phyloP scores from a whole-genome alignment of 2,797 vertebrate species.

The Microhierax caerulescens region DNA sequence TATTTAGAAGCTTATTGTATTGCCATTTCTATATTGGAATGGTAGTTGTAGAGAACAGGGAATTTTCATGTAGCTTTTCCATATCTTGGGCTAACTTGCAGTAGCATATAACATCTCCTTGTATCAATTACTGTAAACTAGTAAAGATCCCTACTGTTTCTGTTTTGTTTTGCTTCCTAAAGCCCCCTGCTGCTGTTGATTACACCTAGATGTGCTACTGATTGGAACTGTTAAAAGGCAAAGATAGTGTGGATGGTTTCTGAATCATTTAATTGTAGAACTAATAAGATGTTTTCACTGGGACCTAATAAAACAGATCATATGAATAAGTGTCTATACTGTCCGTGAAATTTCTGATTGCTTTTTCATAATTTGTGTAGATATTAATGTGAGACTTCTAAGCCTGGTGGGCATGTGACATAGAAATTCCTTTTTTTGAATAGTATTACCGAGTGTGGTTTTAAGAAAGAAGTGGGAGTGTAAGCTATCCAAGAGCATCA shows the following conservation, averaged over 20 bases:
- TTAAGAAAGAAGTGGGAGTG: not conserved
- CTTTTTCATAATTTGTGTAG: slow-evolving; percentile 30
- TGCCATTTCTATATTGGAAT: slow-evolving; percentile 24
- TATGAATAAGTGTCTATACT: slow-evolving; percentile 50
- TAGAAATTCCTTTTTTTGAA: slow-evolving; percentile 30
- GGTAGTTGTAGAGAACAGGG: slow-evolving; percentile 11
- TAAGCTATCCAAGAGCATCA: not conserved
- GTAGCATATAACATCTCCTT: slow-evolving; percentile 72
- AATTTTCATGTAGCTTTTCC: slow-evolving; percentile 14
- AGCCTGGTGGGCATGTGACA: not conserved
- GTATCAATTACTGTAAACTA: slow-evolving; percentile 81
- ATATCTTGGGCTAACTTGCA: slow-evolving; percentile 65
- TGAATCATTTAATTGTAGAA: slow-evolving; percentile 82
- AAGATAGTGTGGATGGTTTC: slow-evolving; percentile 78
- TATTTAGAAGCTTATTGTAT: slow-evolving; percentile 35
- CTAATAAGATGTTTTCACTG: slow-evolving; percentile 77
- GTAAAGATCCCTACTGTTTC: slow-evolving; percentile 83
- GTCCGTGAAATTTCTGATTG: slow-evolving; percentile 52
- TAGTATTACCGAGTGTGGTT: not conserved
- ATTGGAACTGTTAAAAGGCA: slow-evolving; percentile 86
- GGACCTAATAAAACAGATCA: slow-evolving; percentile 61
- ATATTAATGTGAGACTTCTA: not conserved
- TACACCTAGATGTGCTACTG: slow-evolving; percentile 86
- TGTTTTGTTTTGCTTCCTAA: slow-evolving; percentile 87
- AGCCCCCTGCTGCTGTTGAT: slow-evolving; percentile 87